Base-by-base conservation (phyloP, 2,113 vertebrate genomes). In the Hippocampus barbouri region DNA sequence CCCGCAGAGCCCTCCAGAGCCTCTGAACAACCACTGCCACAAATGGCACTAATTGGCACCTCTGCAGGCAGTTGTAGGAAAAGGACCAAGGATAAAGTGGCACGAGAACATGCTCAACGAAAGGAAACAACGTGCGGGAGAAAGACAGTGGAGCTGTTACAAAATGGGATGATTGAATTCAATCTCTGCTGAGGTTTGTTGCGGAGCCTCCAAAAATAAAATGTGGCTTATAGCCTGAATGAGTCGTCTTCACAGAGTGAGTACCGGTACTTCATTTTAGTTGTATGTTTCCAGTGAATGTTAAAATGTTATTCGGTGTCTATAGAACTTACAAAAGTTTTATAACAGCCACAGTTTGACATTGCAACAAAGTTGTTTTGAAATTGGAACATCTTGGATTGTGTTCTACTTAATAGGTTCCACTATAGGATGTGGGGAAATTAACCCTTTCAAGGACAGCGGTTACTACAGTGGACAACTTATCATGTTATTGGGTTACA, bases 41-140 rank as follows among this genome's bases (percentile, higher is more conserved):
- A 89, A 91, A 93, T 90, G 89, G 87, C 83, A 89, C 87, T 92
- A 93, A 93, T 93, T 93, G 92, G 88, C 92, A 92, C 91, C 92
- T 93, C 92, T 80, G 92, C 90, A 90, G 89, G 92, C 83, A 90
- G 82, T 79, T 77, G 84, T 85, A 80, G 76, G 73, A 84, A 82
- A 61, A 83, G 90, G 87, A 89, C 84, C 85, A 89, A 85, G 88
- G 89, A 90, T 91, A 88, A 90, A 90, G 88, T 84, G 88, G 83
- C 76, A 75, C 25, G 69, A 80, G 83, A 3, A 8, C 56, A 53
- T 61, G 79, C 73, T 83, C 82, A 80, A 74, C 72, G 60, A 85
- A 80, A 75, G 73, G 54, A 74, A 74, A 77, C 47, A 73, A 74
- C 79, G 84, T 72, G 83, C 76, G 71, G 59, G 73, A 80, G 81